phyloP scores from a whole-genome alignment of 2,888 invertebrate genomes.

The Tanytarsus gracilentus region DNA sequence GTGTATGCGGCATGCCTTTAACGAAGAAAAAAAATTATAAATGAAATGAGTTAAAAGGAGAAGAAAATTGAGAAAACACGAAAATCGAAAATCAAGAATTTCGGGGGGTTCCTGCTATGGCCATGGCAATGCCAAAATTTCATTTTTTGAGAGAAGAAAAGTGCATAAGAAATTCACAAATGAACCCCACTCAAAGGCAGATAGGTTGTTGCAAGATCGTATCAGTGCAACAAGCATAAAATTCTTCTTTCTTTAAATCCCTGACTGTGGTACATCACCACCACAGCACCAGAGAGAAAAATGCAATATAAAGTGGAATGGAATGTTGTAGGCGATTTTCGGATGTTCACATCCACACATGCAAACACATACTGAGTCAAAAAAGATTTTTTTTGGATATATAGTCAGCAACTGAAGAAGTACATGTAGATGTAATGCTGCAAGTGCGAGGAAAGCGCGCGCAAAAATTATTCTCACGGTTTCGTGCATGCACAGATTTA shows the following conservation, averaged over 20 bases:
- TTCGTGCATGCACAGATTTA: constrained; percentile 16
- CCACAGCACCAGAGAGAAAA: not conserved
- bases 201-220: no score
- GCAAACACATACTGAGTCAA: no score
- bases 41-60: not conserved
- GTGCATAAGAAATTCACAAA: no score
- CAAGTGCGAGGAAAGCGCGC: constrained; percentile 11
- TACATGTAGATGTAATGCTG: not conserved
- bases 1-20: not conserved
- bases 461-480: constrained; percentile 28
- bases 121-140: no score
- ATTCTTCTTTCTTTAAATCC: no score
- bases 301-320: constrained; percentile 1
- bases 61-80: constrained; percentile 24
- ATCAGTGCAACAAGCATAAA: no score
- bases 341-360: constrained; percentile 4
- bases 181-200: no score
- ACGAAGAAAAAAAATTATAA: constrained; percentile 4
- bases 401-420: no score
- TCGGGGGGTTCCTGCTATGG: no score
- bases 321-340: constrained; percentile 27
- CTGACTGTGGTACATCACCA: no score
- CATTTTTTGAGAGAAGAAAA: no score
- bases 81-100: constrained; percentile 14
- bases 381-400: not conserved